Conservation (phyloP, 2,797 vertebrate genomes). For the Caiman crocodilus region DNA sequence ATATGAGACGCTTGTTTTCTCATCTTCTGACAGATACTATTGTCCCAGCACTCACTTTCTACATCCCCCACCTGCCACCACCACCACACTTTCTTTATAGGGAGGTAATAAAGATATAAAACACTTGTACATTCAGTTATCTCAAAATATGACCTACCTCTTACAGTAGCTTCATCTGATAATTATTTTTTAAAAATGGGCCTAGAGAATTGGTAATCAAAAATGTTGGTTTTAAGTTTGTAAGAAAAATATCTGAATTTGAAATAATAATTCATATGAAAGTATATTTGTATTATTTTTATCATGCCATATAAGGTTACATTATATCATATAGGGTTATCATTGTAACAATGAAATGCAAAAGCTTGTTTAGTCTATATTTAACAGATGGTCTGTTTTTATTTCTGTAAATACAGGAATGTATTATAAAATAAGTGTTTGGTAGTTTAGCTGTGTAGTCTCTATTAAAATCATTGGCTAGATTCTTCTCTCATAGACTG, state of each 20-base stretch:
- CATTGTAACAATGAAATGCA: background rate
- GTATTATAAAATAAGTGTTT: background rate
- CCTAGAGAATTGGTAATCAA: background rate
- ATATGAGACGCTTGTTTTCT: background rate
- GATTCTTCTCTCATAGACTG: background rate
- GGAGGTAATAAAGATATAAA: background rate
- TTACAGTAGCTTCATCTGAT: background rate
- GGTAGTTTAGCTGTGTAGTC: fast-evolving
- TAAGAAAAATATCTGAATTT: background rate
- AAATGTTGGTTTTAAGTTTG: background rate
- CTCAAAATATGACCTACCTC: background rate
- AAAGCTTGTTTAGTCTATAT: background rate
- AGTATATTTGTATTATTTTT: background rate
- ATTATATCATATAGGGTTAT: background rate
- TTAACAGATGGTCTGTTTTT: background rate
- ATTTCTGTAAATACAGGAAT: background rate
- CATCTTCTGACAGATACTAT: background rate
- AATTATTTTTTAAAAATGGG: background rate
- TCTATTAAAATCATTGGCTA: background rate
- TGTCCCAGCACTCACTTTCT: background rate
- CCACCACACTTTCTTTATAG: background rate
- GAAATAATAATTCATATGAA: background rate
- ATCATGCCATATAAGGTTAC: background rate
- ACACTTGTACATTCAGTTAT: background rate
- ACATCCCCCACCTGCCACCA: background rate